Base-by-base conservation (phyloP, 2,113 vertebrate genomes). In the Plecotus auritus region DNA sequence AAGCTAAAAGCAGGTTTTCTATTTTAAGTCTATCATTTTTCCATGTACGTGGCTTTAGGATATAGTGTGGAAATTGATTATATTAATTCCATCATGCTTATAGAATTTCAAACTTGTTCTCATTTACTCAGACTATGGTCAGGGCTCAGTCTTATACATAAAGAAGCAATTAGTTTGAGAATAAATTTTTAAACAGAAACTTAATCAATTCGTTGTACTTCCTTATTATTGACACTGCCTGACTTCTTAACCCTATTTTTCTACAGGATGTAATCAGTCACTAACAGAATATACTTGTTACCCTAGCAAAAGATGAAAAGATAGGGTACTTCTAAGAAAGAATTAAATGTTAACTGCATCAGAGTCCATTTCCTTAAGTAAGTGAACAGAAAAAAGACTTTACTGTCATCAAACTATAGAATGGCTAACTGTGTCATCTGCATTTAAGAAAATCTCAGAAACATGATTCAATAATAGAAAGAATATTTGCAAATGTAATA, bases 11-110 rank as follows among this genome's bases (percentile, higher is more conserved):
- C 14, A 95, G 23, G 9, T 70, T 92, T 95, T 73, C 7, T 10
- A 59, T 66, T 85, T 97, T n/a, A 73, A 64, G 23, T 80, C 61
- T 45, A 9, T 67, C 20, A 49, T 9, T 80, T 94, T 88, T 93
- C 93, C 28, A 51, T 56, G 28, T 92, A 49, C 37, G 69, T 49
- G 51, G 47, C 32, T 91, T 95, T 84, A 54, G 18, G 51, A 49
- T 93, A 69, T 4, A 54, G 28, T 96, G 66, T 91, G 51, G 85
- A 96, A 96, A 92, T 67, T 78, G 66, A 95, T 93, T 96, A 95
- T 66, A 78, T 90, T 96, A 94, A 92, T 93, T 87, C 61, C 54
- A 93, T 74, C 35, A 82, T 69, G 88, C 45, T 85, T 92, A 47
- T 88, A 85, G 73, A 94, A 88, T 82, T 88, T 94, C 37, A 81